Evolutionary conservation across 2,888 invertebrate genomes (phyloP).

Genomic region (Hirtodrosophila duncani): DNA sequence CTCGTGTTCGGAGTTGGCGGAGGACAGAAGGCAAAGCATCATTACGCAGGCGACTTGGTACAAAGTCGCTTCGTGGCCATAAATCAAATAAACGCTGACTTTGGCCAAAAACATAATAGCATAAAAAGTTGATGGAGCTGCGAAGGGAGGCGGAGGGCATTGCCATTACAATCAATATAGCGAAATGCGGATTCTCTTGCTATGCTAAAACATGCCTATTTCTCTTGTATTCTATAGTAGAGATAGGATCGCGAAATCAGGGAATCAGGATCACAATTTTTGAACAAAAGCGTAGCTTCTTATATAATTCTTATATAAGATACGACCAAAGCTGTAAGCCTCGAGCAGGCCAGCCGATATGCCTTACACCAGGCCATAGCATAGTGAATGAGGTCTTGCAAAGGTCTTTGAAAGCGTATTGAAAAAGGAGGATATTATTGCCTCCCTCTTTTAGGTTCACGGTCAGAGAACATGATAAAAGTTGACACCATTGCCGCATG

Average conservation of each 20-base stretch:
- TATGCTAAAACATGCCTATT: no score
- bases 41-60: slow-evolving; percentile 15
- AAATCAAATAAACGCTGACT: slow-evolving; percentile 72
- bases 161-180: neutral
- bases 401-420: neutral
- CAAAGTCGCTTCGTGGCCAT: slow-evolving; percentile 52
- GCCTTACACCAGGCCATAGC: no score
- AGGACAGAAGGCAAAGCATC: slow-evolving; percentile 23
- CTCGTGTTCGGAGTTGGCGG: slow-evolving; percentile 1
- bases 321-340: no score
- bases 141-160: no score
- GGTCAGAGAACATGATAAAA: slow-evolving; percentile 62
- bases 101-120: slow-evolving; percentile 46
- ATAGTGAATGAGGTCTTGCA: neutral
- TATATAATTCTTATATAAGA: no score
- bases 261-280: no score
- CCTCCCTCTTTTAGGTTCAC: slow-evolving; percentile 43
- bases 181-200: no score
- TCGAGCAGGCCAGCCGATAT: no score
- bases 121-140: neutral
- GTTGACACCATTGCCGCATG: slow-evolving; percentile 53
- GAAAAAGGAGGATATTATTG: neutral
- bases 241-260: no score
- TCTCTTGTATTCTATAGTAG: no score
- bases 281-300: no score